Conservation (phyloP, 1,140 invertebrate species). For the Aphis craccivora region DNA sequence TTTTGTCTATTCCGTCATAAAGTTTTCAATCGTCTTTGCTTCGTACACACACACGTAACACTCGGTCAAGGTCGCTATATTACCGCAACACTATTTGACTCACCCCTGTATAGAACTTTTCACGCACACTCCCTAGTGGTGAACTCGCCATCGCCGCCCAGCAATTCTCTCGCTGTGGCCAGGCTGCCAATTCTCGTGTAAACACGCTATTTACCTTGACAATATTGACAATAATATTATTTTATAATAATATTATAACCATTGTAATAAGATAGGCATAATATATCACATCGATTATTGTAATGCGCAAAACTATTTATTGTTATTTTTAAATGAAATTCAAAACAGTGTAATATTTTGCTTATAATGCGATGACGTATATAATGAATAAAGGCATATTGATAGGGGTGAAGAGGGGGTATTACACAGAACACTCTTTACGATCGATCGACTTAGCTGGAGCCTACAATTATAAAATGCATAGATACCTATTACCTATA, state of each 20-base stretch:
- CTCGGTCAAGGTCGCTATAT: conserved; percentile 32
- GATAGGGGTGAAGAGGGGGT: too few relatives aligned
- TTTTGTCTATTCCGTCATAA: background rate
- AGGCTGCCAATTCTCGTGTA: background rate
- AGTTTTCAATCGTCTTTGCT: background rate
- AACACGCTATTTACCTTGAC: conserved; percentile 9
- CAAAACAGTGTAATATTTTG: background rate
- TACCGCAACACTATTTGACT: background rate
- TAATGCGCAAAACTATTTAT: background rate
- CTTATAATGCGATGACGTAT: background rate
- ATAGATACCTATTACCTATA: background rate
- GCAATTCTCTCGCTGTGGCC: background rate
- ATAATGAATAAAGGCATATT: too few relatives aligned
- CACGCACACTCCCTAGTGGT: background rate
- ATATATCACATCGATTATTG: background rate
- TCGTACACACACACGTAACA: background rate
- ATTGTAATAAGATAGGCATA: background rate
- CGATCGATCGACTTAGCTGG: too few relatives aligned
- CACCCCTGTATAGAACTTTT: background rate
- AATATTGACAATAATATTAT: background rate
- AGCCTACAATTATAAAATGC: background rate
- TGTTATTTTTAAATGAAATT: too few relatives aligned
- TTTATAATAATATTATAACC: background rate
- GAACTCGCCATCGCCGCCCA: background rate
- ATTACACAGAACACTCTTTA: too few relatives aligned